Evolutionary conservation across 2,888 invertebrate genomes (phyloP), one percentile per base, ranked within the genome.

Genomic region (Monopis laevigella): DNA sequence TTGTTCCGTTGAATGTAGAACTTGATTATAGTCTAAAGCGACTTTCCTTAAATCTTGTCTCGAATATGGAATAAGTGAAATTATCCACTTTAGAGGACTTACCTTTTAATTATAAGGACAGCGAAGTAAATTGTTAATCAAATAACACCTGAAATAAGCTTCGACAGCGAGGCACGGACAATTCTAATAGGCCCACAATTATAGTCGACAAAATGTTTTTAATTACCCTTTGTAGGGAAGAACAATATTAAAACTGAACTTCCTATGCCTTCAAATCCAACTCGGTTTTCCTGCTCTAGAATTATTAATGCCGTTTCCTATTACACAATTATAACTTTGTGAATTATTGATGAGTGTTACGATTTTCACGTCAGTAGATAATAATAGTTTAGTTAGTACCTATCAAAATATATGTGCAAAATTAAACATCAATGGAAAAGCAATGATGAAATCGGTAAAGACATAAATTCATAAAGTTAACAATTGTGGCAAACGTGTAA

Each of bases 131-230:
- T 74, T 63, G 65, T 65, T 75, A 58, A 78, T 72, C 59, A 64
- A 70, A 69, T 73, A 66, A 72, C 80, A 71, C 78, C 73, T 80
- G 66, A 70, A 70, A 75, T 77, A 70, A 67, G 74, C 77, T 75
- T 77, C 60, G 21, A 21, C 11, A 55, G 51, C 45, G 43, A 48
- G 47, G 49, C 53, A 54, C 54, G 56, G 58, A 54, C 51, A 57
- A 48, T 58, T 44, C 38, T 48, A 43, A 44, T 45, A 44, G 42
- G 27, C 35, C 24, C 5, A 36, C 45, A 45, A 47, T 48, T 44
- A 47, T 47, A 50, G 41, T 30, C 38, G 24, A 43, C 32, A 26
- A 19, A 17, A 43, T 39, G 34, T 46, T 18, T 43, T 40, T 30
- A 46, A 32, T 45, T 40, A 43, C 41, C 41, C 3, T 21, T 24